Evolutionary conservation across 2,888 invertebrate genomes (phyloP).

Genomic region (Alcis repandata): DNA sequence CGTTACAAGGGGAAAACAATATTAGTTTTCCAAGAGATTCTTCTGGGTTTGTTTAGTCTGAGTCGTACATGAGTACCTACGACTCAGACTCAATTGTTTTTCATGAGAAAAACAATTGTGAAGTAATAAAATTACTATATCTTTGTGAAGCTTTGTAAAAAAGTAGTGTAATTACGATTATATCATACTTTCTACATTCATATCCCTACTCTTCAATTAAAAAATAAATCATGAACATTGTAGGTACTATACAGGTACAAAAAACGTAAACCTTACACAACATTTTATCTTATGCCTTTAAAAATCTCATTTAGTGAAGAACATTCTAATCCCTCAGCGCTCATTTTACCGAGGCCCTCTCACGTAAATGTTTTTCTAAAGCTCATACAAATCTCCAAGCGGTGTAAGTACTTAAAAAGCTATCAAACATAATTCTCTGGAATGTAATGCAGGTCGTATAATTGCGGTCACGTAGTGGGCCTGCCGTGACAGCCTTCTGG

Average conservation of each 20-base stretch:
- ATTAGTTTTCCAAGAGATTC: too few relatives aligned
- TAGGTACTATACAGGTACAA: background rate
- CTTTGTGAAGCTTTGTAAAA: too few relatives aligned
- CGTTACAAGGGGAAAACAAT: too few relatives aligned
- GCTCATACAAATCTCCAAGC: slow-evolving; percentile 27
- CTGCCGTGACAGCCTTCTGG: slow-evolving; percentile 25
- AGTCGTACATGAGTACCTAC: too few relatives aligned
- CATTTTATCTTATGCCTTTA: slow-evolving; percentile 4
- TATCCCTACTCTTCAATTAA: too few relatives aligned
- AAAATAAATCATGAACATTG: too few relatives aligned
- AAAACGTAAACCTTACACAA: background rate
- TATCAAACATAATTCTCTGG: slow-evolving; percentile 36
- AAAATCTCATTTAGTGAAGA: slow-evolving; percentile 17
- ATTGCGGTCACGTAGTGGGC: slow-evolving; percentile 43
- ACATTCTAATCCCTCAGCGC: slow-evolving; percentile 19
- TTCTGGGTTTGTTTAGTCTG: too few relatives aligned
- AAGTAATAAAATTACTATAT: too few relatives aligned
- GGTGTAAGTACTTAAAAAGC: slow-evolving; percentile 38
- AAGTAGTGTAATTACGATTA: too few relatives aligned
- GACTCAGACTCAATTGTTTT: too few relatives aligned
- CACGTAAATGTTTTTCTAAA: slow-evolving; percentile 26
- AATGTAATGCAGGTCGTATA: slow-evolving; percentile 36
- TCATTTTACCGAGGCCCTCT: slow-evolving; percentile 18
- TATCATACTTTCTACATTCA: too few relatives aligned
- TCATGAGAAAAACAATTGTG: too few relatives aligned